A percentile compares a stretch with the other conserved stretches of the same genome.
Evolutionary conservation across 2,113 vertebrate species (phyloP).

Genomic region (Dromiciops gliroides): DNA sequence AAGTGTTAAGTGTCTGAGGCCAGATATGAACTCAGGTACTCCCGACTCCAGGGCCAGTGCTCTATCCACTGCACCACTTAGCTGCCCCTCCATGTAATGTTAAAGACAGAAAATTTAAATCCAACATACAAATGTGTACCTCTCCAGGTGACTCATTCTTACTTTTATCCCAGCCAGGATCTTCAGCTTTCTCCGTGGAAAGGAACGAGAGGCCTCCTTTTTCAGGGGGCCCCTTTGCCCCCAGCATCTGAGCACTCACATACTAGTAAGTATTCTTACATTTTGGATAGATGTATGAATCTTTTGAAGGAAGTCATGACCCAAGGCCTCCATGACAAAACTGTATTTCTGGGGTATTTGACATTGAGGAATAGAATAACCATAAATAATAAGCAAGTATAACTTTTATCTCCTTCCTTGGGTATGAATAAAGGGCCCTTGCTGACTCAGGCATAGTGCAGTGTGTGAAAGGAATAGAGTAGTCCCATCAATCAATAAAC

Average conservation of each 20-base stretch:
- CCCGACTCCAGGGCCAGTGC: no score
- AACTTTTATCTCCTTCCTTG: not conserved
- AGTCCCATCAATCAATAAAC: not conserved
- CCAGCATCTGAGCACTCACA: not conserved
- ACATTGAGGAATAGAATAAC: not conserved
- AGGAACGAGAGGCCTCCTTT: constrained; percentile 1
- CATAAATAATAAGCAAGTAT: not conserved
- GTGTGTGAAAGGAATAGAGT: not conserved
- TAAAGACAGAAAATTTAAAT: not conserved
- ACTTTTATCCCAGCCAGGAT: not conserved
- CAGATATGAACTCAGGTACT: no score
- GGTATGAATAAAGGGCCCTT: not conserved
- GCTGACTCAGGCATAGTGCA: not conserved
- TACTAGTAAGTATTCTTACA: not conserved
- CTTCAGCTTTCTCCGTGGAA: not conserved
- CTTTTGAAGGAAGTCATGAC: not conserved
- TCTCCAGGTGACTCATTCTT: not conserved
- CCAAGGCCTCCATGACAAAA: not conserved
- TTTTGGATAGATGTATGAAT: not conserved
- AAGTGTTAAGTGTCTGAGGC: no score
- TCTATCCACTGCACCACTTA: no score
- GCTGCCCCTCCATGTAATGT: not conserved
- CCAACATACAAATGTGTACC: no score
- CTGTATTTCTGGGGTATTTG: not conserved
- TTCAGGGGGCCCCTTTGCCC: not conserved